Conservation (phyloP, 2,113 vertebrate genomes). For the Dryoscopus gambensis region DNA sequence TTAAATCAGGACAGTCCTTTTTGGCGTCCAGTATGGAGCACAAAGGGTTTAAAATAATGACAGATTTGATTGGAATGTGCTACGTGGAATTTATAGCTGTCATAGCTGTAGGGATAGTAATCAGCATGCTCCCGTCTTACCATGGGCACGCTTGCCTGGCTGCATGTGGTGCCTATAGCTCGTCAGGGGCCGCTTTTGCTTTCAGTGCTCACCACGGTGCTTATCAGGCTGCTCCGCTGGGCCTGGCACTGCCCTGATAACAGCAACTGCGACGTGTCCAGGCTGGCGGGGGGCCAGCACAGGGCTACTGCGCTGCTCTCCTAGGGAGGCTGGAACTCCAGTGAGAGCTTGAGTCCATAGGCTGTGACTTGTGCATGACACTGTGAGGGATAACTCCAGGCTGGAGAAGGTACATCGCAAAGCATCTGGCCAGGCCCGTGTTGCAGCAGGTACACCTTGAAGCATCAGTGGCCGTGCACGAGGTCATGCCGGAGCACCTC, state of each 20-base stretch:
- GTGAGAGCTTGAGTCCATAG: background rate
- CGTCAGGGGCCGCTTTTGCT: background rate
- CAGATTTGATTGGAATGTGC: background rate
- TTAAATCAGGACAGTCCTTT: background rate
- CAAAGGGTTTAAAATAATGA: background rate
- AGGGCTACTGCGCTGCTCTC: background rate
- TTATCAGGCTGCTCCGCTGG: background rate
- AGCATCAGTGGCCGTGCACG: too few species aligned
- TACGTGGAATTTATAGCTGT: background rate
- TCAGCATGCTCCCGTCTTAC: background rate
- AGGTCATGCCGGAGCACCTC: background rate
- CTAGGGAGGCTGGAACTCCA: background rate
- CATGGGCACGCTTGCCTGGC: background rate
- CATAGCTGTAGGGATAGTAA: background rate
- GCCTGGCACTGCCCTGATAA: background rate
- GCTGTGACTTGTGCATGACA: background rate
- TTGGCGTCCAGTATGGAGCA: background rate
- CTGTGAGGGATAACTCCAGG: background rate
- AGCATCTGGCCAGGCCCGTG: background rate
- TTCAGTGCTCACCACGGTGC: background rate
- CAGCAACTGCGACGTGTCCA: rapidly evolving
- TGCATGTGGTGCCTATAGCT: background rate
- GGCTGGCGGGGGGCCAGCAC: background rate
- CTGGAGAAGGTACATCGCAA: background rate
- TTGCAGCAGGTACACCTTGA: background rate